Conservation (phyloP, 92 coral and sea anemone genomes). For the Palythoa grandiflora region DNA sequence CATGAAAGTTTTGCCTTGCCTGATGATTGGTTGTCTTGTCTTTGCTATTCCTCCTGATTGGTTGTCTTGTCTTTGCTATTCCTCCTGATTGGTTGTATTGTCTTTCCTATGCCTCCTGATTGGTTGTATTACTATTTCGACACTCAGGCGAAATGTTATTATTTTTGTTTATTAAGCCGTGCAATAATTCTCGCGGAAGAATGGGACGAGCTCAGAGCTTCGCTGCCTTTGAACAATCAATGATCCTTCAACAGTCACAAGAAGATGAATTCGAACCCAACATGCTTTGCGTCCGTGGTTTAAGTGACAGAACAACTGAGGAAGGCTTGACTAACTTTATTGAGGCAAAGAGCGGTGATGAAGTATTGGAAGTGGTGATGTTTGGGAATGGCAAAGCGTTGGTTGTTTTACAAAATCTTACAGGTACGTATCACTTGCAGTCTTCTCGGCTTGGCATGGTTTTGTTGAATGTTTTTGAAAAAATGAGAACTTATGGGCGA, state of each 20-base stretch:
- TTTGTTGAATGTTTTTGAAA: neutral
- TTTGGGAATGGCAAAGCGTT: slow-evolving; percentile 62
- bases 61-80: too few relatives aligned
- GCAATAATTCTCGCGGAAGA: too few relatives aligned
- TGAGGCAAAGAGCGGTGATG: slow-evolving; percentile 72
- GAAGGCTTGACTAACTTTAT: slow-evolving; percentile 67
- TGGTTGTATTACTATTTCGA: too few relatives aligned
- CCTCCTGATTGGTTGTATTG: too few relatives aligned
- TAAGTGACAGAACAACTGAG: slow-evolving; percentile 61
- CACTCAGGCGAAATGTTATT: too few relatives aligned
- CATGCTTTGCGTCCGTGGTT: slow-evolving; percentile 59
- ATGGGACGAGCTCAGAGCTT: slow-evolving; percentile 29
- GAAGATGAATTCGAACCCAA: slow-evolving; percentile 55
- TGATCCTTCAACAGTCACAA: neutral
- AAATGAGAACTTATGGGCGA: too few relatives aligned
- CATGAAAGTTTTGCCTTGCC: too few relatives aligned
- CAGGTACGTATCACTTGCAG: slow-evolving; percentile 33
- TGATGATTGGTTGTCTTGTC: too few relatives aligned
- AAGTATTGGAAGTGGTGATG: slow-evolving; percentile 45
- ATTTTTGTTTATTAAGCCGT: too few relatives aligned
- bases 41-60: too few relatives aligned
- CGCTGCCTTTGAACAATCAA: slow-evolving; percentile 25
- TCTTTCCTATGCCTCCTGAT: too few relatives aligned
- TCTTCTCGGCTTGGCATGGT: neutral
- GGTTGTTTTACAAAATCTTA: slow-evolving; percentile 42